Percentiles rank a stretch among this genome's conserved stretches.
Evolutionary conservation across 1,140 invertebrate genomes (phyloP).

Genomic region (Drosophila guanche): DNA sequence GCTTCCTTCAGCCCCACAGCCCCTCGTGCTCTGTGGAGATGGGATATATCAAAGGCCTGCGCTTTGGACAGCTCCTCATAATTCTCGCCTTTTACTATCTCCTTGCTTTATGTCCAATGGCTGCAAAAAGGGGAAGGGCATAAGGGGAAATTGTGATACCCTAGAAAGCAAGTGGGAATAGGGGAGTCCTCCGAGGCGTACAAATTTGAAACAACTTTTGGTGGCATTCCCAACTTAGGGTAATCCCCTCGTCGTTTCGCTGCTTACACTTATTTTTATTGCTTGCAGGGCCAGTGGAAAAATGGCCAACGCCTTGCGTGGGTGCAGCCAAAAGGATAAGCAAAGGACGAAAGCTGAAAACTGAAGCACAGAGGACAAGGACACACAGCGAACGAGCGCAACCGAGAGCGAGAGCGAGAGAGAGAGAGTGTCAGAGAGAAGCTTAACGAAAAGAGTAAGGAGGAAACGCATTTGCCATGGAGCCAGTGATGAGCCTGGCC

Average conservation of each 20-base stretch:
- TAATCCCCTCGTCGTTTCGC: not conserved
- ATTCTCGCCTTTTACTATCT: conserved; percentile 45
- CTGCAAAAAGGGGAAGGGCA: conserved; percentile 10
- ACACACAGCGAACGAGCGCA: conserved; percentile 15
- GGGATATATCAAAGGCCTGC: conserved; percentile 63
- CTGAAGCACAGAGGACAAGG: conserved; percentile 29
- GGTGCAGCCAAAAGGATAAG: conserved; percentile 70
- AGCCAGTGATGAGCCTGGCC: conserved; percentile 75
- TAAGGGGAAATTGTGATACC: conserved; percentile 11
- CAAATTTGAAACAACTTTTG: no score
- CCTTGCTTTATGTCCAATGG: conserved; percentile 10
- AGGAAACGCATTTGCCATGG: conserved; percentile 67
- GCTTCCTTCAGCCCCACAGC: conserved; percentile 4
- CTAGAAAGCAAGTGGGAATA: not conserved
- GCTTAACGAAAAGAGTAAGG: conserved; percentile 17
- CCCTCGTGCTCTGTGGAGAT: conserved; percentile 1
- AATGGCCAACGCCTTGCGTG: conserved; percentile 71
- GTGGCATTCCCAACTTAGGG: not conserved
- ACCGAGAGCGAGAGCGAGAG: conserved; percentile 1
- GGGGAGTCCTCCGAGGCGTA: no score
- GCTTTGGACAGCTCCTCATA: conserved; percentile 61
- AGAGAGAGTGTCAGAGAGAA: conserved; percentile 9
- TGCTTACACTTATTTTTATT: conserved; percentile 26
- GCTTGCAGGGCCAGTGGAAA: conserved; percentile 58
- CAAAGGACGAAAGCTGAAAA: conserved; percentile 36